Evolutionary conservation across 2,888 invertebrate genomes (phyloP).

Genomic region (Leuctra nigra): DNA sequence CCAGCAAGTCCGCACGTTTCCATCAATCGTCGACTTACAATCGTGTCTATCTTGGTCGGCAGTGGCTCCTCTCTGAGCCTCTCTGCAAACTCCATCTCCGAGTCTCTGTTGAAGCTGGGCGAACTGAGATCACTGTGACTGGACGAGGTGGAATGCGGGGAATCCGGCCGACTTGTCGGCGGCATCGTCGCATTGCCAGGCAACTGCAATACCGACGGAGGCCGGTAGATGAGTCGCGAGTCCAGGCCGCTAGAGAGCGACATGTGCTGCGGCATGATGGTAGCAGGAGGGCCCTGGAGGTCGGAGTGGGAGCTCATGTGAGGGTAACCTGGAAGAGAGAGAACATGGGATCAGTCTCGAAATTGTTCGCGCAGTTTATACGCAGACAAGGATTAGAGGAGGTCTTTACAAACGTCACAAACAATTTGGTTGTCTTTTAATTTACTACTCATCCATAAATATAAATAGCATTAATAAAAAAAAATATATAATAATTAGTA

Average conservation of each 20-base stretch:
- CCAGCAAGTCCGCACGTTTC: too few relatives aligned
- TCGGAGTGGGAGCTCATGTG: not conserved
- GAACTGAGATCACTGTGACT: constrained; percentile 62
- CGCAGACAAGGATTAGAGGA: too few relatives aligned
- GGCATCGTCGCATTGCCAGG: constrained; percentile 50
- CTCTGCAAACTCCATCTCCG: constrained; percentile 54
- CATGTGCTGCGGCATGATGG: constrained; percentile 33
- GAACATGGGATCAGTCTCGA: too few relatives aligned
- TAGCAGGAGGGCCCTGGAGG: not conserved
- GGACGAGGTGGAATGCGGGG: constrained; percentile 69
- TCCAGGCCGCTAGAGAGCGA: constrained; percentile 43
- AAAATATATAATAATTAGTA: too few relatives aligned
- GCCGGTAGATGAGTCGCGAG: constrained; percentile 69
- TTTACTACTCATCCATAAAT: too few relatives aligned
- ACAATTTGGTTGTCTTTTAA: too few relatives aligned
- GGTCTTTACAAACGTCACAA: too few relatives aligned
- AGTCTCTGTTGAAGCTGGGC: constrained; percentile 61
- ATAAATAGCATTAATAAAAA: too few relatives aligned
- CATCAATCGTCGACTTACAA: constrained; percentile 31
- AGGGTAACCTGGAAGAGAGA: too few relatives aligned
- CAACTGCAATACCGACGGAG: constrained; percentile 82
- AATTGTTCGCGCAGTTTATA: too few relatives aligned
- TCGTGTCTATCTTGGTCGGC: constrained; percentile 29
- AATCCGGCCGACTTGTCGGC: constrained; percentile 47
- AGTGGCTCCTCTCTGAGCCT: constrained; percentile 13